These are phyloP conservation scores for Leistus spinibarbis DNA, from an alignment of 2,888 invertebrate genomes.

Conservation along the genomic window DNA sequence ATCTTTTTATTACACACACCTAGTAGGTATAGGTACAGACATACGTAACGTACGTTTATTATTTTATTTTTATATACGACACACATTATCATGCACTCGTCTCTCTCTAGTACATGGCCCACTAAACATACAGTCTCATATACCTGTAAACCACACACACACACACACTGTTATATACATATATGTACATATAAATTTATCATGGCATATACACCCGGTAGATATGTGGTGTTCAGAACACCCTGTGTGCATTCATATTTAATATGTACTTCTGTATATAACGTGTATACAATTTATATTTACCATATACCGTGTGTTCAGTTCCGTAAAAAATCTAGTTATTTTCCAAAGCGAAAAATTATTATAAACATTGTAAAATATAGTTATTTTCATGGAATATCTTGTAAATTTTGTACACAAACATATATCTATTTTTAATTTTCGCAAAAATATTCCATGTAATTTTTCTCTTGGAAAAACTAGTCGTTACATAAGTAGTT, in stretches of 20 bases:
- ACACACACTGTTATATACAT: conserved; percentile 18
- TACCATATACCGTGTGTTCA: not conserved
- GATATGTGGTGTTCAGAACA: not conserved
- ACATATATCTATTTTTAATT: too few species aligned
- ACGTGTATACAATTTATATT: not conserved
- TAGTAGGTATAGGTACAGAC: not conserved
- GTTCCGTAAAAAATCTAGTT: not conserved
- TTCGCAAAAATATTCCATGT: too few species aligned
- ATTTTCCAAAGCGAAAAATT: not conserved
- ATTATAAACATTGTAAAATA: too few species aligned
- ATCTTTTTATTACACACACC: not conserved
- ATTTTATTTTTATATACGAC: not conserved
- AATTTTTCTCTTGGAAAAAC: too few species aligned
- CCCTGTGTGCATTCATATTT: not conserved
- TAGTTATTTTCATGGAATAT: too few species aligned
- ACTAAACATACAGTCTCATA: not conserved
- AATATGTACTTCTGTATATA: not conserved
- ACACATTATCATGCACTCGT: not conserved
- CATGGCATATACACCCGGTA: not conserved
- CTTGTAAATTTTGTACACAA: too few species aligned
- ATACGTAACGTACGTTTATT: not conserved
- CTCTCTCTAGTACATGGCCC: not conserved
- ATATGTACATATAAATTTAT: conserved; percentile 24
- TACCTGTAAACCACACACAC: not conserved
- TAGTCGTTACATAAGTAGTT: too few species aligned